Evolutionary conservation across 2,888 invertebrate genomes (phyloP), one percentile per base, ranked within the genome.

Genomic region (Limnephilus marmoratus): DNA sequence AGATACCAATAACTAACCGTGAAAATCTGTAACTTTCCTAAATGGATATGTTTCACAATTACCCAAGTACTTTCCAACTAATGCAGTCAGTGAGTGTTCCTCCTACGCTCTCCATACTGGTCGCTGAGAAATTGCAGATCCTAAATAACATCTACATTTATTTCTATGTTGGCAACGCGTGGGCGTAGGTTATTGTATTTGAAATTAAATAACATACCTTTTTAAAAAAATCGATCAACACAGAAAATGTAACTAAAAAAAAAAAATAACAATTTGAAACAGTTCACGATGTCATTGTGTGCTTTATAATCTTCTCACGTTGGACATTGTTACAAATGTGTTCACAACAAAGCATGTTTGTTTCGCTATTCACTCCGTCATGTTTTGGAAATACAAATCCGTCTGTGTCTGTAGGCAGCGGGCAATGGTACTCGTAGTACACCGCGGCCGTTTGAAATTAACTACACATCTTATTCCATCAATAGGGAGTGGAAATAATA

Each of bases 301-400:
- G 68, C 24, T 24, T 68, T 68, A 24, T 68, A 92, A 85, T 92
- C 90, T 80, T 81, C 85, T 90, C 93, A 93, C 92, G 93, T 93
- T 53, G 89, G 91, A 88, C 85, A 93, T 93, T 88, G 92, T 93
- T 90, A 93, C 91, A 86, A 90, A 91, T 93, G 92, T 93, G 93
- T 93, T 93, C 93, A 92, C 93, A 93, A 93, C 93, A 93, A 93
- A 88, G 90, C 91, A 37, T 91, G 92, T 93, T 93, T 93, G 92
- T 93, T 93, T 93, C 93, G 85, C 91, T 85, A 68, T 92, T 90
- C 85, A 89, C 87, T 81, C 49, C 89, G 91, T 87, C 92, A 83
- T 93, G 93, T 93, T 93, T 93, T 93, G 91, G 86, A 93, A 93
- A 92, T 93, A 92, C 92, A 93, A 91, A 90, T 91, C 89, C 91